Evolutionary conservation across 2,113 vertebrate genomes (phyloP).

Genomic region (Pedionomus torquatus): DNA sequence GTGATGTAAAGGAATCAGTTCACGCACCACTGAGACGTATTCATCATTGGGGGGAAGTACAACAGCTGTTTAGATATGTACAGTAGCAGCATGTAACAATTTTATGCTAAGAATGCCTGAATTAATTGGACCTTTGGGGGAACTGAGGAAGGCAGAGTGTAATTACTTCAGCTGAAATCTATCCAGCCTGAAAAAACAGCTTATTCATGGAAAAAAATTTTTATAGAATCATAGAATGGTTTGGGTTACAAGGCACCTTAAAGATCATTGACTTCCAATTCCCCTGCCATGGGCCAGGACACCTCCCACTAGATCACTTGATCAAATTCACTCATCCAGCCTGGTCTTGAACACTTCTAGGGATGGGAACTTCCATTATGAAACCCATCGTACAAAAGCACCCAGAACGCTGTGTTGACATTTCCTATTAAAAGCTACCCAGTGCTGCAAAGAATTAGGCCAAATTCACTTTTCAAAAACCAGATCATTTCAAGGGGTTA

Average conservation of each 20-base stretch:
- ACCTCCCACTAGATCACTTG: neutral
- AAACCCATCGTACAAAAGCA: neutral
- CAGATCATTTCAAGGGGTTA: neutral
- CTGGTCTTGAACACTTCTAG: neutral
- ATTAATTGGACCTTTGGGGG: constrained; percentile 40
- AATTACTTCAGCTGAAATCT: constrained; percentile 32
- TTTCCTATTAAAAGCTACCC: neutral
- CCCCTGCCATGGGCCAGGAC: neutral
- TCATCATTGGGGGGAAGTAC: neutral
- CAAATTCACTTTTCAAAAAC: neutral
- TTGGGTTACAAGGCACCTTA: neutral
- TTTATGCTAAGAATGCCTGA: neutral
- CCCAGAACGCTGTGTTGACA: neutral
- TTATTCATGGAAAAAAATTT: constrained; percentile 20
- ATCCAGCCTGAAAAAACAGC: neutral
- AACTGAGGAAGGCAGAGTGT: neutral
- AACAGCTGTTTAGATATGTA: constrained; percentile 13
- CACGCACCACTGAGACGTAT: neutral
- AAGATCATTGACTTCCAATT: neutral
- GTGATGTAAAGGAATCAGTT: neutral
- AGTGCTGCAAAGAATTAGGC: neutral
- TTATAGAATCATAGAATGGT: neutral
- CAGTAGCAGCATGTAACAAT: neutral
- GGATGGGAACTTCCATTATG: neutral
- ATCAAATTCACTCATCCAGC: neutral